Conservation (phyloP, 2,888 invertebrate genomes). For the Lasioglossum vierecki region DNA sequence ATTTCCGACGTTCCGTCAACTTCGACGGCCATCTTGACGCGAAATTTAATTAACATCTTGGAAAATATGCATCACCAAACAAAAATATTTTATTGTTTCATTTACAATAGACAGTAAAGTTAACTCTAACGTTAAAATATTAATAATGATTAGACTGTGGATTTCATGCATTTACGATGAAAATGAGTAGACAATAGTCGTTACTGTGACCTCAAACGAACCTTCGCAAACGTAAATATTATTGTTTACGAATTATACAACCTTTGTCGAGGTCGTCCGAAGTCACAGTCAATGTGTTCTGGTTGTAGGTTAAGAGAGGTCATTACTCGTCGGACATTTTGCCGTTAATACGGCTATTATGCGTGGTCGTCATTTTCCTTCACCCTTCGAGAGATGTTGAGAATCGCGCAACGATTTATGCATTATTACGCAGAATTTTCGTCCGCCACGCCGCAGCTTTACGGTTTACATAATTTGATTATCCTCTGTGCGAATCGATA, state of each 20-base stretch:
- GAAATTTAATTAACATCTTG: background rate
- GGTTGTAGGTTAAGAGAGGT: conserved; percentile 20
- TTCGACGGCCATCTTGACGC: conserved; percentile 34
- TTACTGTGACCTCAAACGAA: background rate
- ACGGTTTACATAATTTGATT: conserved; percentile 27
- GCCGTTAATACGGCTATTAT: conserved; percentile 23
- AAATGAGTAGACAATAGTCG: background rate
- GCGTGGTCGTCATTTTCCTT: conserved; percentile 32
- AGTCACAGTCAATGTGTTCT: background rate
- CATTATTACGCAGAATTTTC: conserved; percentile 49
- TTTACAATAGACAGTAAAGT: background rate
- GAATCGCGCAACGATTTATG: background rate
- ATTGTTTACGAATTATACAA: background rate
- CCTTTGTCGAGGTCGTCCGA: background rate
- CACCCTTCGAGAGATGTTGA: background rate
- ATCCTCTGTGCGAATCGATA: background rate
- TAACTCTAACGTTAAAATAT: background rate
- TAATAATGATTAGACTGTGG: background rate
- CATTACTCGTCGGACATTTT: conserved; percentile 48
- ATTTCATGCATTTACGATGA: background rate
- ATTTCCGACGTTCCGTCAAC: conserved; percentile 35
- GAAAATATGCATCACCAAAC: no score
- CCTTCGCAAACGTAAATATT: background rate
- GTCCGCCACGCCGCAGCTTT: background rate
- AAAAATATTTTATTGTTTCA: background rate